Percentiles rank a stretch among this genome's conserved stretches.
These are phyloP conservation scores for Tragelaphus imberbis DNA, from an alignment of 2,113 vertebrate species.

Conservation along the genomic window DNA sequence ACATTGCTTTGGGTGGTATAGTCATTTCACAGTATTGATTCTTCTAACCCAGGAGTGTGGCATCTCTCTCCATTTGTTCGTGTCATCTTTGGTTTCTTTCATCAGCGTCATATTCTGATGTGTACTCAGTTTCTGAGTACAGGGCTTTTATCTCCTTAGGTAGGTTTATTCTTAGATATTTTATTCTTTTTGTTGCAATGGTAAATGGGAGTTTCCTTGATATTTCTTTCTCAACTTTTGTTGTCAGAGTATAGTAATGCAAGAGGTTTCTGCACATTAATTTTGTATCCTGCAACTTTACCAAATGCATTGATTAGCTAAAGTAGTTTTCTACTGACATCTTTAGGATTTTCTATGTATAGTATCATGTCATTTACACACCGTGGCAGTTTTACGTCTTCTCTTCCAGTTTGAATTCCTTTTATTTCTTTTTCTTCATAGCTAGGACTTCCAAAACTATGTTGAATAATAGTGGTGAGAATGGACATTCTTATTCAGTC, in stretches of 20 bases:
- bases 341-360: neutral
- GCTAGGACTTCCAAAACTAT: neutral
- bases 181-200: neutral
- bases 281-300: neutral
- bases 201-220: neutral
- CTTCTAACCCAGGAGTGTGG: neutral
- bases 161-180: neutral
- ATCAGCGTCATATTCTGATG: neutral
- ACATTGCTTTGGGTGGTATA: neutral
- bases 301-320: neutral
- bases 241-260: neutral
- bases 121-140: neutral
- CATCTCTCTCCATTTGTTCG: neutral
- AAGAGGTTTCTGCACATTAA: neutral
- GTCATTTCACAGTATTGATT: neutral
- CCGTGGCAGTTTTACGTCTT: neutral
- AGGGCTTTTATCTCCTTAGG: neutral
- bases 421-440: neutral
- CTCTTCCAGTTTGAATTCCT: neutral
- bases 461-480: neutral
- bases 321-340: neutral
- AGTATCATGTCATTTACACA: neutral
- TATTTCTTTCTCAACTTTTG: neutral
- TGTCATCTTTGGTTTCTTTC: neutral
- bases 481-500: neutral